phyloP scores from a whole-genome alignment of 2,113 vertebrate species.

The Strix aluco region DNA sequence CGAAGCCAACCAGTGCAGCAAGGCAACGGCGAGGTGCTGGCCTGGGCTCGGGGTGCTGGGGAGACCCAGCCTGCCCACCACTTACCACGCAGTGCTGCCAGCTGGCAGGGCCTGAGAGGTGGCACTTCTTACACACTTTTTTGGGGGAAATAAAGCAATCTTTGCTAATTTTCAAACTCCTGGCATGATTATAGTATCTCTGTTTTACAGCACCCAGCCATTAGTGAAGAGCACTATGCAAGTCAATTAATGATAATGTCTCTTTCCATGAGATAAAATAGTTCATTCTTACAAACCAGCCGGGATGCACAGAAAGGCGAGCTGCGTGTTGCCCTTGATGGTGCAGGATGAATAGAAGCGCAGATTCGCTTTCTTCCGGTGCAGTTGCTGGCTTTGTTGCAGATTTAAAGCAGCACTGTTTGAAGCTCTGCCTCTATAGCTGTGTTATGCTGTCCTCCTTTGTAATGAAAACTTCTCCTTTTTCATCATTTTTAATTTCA shows the following conservation, averaged over 20 bases:
- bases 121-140: fast-evolving
- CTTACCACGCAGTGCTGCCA: fast-evolving
- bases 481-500: slow-evolving; percentile 68
- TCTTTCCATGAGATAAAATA: slow-evolving; percentile 17
- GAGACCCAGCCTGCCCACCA: neutral
- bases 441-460: slow-evolving; percentile 11
- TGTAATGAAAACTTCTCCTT: slow-evolving; percentile 35
- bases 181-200: neutral
- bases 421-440: slow-evolving; percentile 42
- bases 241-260: slow-evolving; percentile 47
- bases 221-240: neutral
- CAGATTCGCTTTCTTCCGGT: neutral
- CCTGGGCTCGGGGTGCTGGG: fast-evolving
- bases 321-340: slow-evolving; percentile 30
- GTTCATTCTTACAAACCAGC: neutral
- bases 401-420: slow-evolving; percentile 42
- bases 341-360: neutral
- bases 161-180: neutral
- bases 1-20: fast-evolving
- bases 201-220: slow-evolving; percentile 24
- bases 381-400: slow-evolving; percentile 34
- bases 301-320: neutral
- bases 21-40: neutral
- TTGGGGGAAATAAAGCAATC: neutral
- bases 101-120: neutral